These are phyloP conservation scores for Coccyzus lansbergi DNA, from an alignment of 2,797 vertebrate species.

Conservation along the genomic window DNA sequence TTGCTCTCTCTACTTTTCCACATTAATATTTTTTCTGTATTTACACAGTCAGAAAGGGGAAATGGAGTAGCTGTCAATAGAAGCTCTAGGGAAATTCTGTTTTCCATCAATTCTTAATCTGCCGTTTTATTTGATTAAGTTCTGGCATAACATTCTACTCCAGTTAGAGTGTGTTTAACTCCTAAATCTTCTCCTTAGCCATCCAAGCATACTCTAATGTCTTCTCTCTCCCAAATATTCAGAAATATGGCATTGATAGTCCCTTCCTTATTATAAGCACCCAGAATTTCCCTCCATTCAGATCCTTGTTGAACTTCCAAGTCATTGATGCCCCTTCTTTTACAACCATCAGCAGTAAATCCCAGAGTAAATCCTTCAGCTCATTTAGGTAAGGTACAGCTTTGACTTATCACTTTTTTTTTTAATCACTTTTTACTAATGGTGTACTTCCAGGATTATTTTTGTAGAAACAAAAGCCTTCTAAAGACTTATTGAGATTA, in stretches of 20 bases:
- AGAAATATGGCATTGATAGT: not conserved
- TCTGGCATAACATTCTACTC: not conserved
- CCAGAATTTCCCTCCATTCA: not conserved
- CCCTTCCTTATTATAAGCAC: not conserved
- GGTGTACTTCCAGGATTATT: not conserved
- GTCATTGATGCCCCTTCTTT: not conserved
- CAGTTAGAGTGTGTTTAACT: not conserved
- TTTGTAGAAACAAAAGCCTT: not conserved
- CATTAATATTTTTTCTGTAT: not conserved
- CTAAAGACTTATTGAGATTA: not conserved
- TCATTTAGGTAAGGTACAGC: not conserved
- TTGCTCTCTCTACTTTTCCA: constrained; percentile 3
- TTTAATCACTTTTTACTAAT: not conserved
- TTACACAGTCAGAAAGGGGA: constrained; percentile 9
- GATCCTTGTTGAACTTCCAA: not conserved
- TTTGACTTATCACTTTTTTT: not conserved
- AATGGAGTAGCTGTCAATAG: not conserved
- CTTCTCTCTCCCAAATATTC: not conserved
- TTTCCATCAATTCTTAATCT: not conserved
- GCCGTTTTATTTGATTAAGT: not conserved
- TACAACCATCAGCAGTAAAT: not conserved
- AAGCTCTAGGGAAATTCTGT: not conserved
- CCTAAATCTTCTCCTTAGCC: not conserved
- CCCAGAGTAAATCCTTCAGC: not conserved
- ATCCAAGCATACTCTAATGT: not conserved